phyloP scores from a whole-genome alignment of 2,113 vertebrate species.

The Carassius carassius region DNA sequence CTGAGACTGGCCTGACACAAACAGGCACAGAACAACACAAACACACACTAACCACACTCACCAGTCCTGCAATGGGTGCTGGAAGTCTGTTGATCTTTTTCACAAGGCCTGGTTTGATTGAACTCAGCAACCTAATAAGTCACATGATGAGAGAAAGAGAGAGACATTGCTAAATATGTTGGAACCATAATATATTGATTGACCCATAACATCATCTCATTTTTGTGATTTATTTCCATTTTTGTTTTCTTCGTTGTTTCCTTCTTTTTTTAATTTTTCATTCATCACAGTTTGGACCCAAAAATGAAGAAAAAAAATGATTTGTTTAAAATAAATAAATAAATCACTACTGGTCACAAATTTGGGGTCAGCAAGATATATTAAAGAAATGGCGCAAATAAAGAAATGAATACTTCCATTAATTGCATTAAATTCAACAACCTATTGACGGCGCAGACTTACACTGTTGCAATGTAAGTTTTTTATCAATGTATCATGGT shows the following conservation, averaged over 20 bases:
- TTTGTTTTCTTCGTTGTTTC: not conserved
- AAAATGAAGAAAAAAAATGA: no score
- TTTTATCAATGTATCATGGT: no score
- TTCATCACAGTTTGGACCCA: no score
- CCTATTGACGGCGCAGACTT: no score
- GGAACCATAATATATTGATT: not conserved
- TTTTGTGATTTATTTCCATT: not conserved
- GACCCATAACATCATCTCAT: conserved; percentile 32
- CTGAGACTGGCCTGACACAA: conserved; percentile 31
- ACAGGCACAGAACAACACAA: conserved; percentile 2
- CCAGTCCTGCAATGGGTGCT: conserved; percentile 95
- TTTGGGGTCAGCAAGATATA: no score
- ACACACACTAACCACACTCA: conserved; percentile 71
- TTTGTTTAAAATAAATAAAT: no score
- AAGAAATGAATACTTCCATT: no score
- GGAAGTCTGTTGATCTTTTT: conserved; percentile 98
- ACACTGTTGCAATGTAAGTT: no score
- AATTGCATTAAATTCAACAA: no score
- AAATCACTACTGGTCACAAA: no score
- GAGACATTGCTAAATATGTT: not conserved
- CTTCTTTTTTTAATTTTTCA: no score
- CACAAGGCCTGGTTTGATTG: conserved; percentile 93
- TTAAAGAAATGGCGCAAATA: no score
- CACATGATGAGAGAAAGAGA: not conserved
- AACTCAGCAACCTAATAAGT: conserved; percentile 89